These are phyloP conservation scores for Rattus rattus DNA, from an alignment of 2,113 vertebrate genomes.

Conservation along the genomic window DNA sequence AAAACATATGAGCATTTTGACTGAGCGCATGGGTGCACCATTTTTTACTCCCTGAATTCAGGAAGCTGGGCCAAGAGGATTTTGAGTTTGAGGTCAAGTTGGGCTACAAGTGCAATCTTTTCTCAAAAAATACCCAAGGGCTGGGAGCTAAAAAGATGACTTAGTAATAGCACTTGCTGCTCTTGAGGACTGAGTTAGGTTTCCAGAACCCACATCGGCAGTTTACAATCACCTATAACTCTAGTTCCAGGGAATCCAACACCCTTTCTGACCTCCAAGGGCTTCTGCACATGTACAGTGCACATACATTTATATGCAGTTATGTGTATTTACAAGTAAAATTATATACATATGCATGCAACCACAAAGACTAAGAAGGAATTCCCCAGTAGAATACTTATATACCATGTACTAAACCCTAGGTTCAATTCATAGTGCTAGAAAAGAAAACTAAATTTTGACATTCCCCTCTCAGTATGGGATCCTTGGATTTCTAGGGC, in stretches of 20 bases:
- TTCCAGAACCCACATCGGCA: background rate
- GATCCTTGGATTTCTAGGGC: background rate
- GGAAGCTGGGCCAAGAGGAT: background rate
- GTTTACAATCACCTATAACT: background rate
- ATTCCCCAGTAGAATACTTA: no score
- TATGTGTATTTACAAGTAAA: no score
- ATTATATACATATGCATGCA: background rate
- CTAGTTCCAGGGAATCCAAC: background rate
- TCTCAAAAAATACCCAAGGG: background rate
- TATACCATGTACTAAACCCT: no score
- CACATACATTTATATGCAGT: no score
- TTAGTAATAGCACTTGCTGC: background rate
- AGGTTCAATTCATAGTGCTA: background rate
- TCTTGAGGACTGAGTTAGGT: background rate
- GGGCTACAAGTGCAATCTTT: background rate
- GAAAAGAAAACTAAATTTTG: background rate
- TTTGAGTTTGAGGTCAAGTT: background rate
- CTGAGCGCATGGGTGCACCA: background rate
- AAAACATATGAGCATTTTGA: background rate
- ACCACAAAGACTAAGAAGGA: background rate
- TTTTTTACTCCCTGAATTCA: no score
- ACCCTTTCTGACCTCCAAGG: background rate
- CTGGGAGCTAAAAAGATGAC: background rate
- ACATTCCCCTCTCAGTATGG: background rate
- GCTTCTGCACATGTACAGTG: background rate